phyloP scores from a whole-genome alignment of 2,113 vertebrate genomes.

The Falco punctatus region DNA sequence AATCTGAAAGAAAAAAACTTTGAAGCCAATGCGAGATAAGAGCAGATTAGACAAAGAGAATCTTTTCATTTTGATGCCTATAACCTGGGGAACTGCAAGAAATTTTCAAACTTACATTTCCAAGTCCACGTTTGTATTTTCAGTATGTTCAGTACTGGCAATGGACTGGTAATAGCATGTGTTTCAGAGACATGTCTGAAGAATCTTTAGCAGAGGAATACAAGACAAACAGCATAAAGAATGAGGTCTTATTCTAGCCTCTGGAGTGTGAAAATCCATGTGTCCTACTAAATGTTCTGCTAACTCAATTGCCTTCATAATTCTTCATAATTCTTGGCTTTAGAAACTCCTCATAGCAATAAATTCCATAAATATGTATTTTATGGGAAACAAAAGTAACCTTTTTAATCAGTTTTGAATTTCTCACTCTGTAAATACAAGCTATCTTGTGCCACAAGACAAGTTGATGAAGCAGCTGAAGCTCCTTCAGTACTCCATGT shows the following conservation, averaged over 20 bases:
- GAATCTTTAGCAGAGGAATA: neutral
- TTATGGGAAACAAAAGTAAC: neutral
- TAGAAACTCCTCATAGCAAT: neutral
- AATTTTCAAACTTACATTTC: neutral
- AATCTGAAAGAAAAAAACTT: neutral
- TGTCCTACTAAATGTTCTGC: neutral
- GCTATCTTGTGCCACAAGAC: neutral
- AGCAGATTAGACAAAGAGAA: neutral
- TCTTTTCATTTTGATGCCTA: neutral
- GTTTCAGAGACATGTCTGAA: neutral
- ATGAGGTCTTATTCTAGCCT: neutral
- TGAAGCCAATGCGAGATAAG: fast-evolving
- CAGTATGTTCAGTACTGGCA: neutral
- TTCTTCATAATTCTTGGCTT: neutral
- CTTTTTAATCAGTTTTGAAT: neutral
- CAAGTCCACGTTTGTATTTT: neutral
- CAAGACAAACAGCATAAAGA: neutral
- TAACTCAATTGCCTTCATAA: neutral
- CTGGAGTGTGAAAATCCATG: neutral
- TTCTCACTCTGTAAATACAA: neutral
- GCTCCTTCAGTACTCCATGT: neutral
- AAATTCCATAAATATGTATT: neutral
- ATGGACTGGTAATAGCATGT: neutral
- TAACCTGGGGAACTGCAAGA: neutral
- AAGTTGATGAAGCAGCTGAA: neutral